phyloP scores from a whole-genome alignment of 92 coral and sea anemone genomes.

The Galaxea fascicularis region DNA sequence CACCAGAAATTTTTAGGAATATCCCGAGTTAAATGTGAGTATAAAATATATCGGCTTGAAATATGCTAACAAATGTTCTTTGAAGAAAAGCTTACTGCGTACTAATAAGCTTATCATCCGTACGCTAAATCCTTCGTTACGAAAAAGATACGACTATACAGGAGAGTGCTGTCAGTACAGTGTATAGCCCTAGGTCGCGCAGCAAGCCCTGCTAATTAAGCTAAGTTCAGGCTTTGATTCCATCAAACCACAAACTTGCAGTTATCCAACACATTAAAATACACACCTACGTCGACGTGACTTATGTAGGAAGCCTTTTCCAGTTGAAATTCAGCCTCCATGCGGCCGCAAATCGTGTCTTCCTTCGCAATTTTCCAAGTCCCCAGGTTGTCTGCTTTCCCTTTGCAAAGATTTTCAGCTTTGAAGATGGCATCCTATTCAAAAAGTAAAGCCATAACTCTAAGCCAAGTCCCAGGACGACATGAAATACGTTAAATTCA shows the following conservation, averaged over 20 bases:
- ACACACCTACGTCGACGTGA: conserved; percentile 84
- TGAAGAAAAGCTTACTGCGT: too few species aligned
- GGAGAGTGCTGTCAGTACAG: too few species aligned
- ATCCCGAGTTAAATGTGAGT: too few species aligned
- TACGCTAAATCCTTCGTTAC: too few species aligned
- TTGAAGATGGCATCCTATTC: conserved; percentile 73
- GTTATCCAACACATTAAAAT: not conserved
- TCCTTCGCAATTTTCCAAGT: conserved; percentile 79
- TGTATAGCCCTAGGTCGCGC: too few species aligned
- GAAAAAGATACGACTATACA: too few species aligned
- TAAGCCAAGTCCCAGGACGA: not conserved
- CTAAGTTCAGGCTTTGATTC: not conserved
- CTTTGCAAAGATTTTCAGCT: conserved; percentile 78
- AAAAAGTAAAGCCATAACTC: not conserved
- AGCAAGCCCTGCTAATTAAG: too few species aligned
- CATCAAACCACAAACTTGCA: not conserved
- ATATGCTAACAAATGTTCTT: too few species aligned
- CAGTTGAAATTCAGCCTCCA: conserved; percentile 90
- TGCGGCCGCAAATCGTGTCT: conserved; percentile 62
- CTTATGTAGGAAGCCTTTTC: conserved; percentile 78
- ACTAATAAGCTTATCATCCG: too few species aligned
- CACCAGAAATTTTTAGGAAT: too few species aligned
- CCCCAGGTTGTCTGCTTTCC: conserved; percentile 58
- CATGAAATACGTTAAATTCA: not conserved
- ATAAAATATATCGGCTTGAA: too few species aligned